Percentiles rank a stretch among this genome's conserved stretches.
Evolutionary conservation across 2,888 invertebrate genomes (phyloP).

Genomic region (Dicranocentrus wangi): DNA sequence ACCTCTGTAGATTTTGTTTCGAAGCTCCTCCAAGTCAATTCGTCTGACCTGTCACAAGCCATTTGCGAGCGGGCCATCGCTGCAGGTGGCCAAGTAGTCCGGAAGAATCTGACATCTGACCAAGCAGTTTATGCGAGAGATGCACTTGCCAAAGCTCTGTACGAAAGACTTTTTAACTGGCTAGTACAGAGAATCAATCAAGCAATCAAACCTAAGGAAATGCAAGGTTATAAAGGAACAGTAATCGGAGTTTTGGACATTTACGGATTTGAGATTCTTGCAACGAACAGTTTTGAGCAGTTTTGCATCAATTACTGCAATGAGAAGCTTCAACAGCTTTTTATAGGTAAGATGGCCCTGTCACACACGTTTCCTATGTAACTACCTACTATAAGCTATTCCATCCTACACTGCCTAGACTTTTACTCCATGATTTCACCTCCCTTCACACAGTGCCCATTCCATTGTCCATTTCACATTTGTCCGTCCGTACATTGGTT

Average conservation of each 20-base stretch:
- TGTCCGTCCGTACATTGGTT: too few species aligned
- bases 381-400: background rate
- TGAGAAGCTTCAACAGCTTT: conserved; percentile 97
- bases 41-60: conserved; percentile 82
- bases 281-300: conserved; percentile 97
- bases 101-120: conserved; percentile 90
- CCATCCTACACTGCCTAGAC: too few species aligned
- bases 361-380: conserved; percentile 18
- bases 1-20: conserved; percentile 69
- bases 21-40: conserved; percentile 80
- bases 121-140: conserved; percentile 81
- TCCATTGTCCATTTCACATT: too few species aligned
- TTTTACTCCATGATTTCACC: too few species aligned
- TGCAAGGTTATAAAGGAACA: conserved; percentile 80
- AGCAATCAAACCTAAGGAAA: conserved; percentile 81
- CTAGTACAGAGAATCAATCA: conserved; percentile 87
- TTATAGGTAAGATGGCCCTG: conserved; percentile 82
- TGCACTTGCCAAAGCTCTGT: conserved; percentile 81
- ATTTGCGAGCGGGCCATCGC: conserved; percentile 92
- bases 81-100: conserved; percentile 92
- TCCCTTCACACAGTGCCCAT: too few species aligned
- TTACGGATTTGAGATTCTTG: conserved; percentile 99
- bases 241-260: conserved; percentile 97
- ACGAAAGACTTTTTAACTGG: conserved; percentile 80
- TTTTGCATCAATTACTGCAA: conserved; percentile 99